Conservation (phyloP, 35 echinoderm and acorn worm species). For the Diadema setosum region DNA sequence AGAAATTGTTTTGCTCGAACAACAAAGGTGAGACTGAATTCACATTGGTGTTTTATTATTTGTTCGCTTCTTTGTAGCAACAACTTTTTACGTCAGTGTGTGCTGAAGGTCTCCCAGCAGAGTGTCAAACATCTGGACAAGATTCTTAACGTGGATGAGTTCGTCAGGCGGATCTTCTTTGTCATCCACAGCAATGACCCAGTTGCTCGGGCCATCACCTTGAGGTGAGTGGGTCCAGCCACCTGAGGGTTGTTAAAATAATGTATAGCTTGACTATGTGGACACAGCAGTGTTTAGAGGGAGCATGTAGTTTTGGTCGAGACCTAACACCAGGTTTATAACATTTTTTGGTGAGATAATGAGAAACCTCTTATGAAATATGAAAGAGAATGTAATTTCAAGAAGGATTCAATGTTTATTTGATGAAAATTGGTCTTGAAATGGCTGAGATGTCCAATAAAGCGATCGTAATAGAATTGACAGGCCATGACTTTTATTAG, state of each 20-base stretch:
- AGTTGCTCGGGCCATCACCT: constrained; percentile 88
- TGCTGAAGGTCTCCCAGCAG: constrained; percentile 88
- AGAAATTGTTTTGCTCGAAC: neutral
- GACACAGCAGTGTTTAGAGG: no score
- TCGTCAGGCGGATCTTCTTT: constrained; percentile 93
- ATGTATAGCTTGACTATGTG: no score
- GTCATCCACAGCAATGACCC: constrained; percentile 98
- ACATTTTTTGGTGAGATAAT: no score
- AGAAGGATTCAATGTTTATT: no score
- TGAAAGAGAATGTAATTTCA: no score
- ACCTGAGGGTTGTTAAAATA: neutral
- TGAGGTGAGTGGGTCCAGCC: constrained; percentile 40
- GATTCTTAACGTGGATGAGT: constrained; percentile 96
- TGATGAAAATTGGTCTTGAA: no score
- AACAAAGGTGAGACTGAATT: neutral
- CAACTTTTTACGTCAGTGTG: constrained; percentile 90
- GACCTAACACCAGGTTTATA: no score
- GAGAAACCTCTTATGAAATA: no score
- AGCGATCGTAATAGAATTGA: no score
- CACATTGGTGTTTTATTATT: neutral
- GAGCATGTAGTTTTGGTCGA: no score
- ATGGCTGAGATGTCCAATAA: no score
- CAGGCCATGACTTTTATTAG: no score
- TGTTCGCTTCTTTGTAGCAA: constrained; percentile 31
- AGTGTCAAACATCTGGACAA: constrained; percentile 91